phyloP scores from a whole-genome alignment of 2,113 vertebrate genomes.

The Coracopsis vasa region DNA sequence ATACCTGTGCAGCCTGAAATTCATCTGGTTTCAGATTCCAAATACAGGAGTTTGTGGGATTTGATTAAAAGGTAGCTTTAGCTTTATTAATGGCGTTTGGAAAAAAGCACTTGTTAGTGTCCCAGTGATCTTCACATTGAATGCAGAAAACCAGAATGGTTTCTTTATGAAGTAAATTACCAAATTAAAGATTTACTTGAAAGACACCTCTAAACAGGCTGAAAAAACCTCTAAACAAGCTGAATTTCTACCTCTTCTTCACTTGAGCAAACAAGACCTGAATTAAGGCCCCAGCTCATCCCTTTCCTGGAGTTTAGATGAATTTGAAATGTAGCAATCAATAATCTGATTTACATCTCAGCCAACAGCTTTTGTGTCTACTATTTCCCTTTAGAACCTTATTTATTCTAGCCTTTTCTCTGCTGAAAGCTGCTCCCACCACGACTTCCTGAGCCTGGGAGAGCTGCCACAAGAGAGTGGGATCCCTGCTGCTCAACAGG shows the following conservation, averaged over 20 bases:
- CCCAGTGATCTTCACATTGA: fast-evolving
- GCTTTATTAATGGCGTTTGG: background rate
- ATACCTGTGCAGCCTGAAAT: fast-evolving
- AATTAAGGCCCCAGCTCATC: background rate
- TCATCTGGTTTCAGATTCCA: background rate
- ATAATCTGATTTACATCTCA: background rate
- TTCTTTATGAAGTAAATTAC: background rate
- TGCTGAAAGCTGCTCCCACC: background rate
- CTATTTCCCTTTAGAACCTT: background rate
- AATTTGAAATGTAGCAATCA: background rate
- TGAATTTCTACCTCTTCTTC: background rate
- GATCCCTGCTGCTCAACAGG: background rate
- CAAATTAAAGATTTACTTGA: background rate
- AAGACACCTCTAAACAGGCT: background rate
- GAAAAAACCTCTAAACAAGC: background rate
- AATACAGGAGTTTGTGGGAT: background rate
- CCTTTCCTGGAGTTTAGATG: background rate
- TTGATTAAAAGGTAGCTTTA: background rate
- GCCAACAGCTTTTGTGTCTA: background rate
- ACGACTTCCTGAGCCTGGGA: background rate
- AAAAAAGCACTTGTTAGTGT: background rate
- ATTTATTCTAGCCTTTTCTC: background rate
- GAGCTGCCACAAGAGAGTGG: background rate
- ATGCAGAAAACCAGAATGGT: background rate
- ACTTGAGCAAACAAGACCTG: background rate